Evolutionary conservation across 2,888 invertebrate species (phyloP), one percentile per base, ranked within the genome.

Genomic region (Noctua comes): DNA sequence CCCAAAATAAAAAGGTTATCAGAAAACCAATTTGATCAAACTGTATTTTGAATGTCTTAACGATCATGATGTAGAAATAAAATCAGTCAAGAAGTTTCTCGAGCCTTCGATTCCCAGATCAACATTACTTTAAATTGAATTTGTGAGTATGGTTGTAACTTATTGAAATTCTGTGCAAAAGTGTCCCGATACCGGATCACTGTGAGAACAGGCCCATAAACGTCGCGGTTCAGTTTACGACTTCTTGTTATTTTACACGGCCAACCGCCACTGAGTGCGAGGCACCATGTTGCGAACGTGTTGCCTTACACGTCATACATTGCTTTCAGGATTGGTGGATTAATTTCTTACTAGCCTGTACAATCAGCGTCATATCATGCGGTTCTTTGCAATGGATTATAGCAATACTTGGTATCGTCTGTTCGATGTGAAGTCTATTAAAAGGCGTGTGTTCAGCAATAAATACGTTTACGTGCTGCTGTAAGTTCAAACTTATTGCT

Each of bases 201-300:
- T 93, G 93, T 93, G 94, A 92, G 93, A 94, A 93, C 91, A 89
- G 89, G 89, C 88, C 91, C 91, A 93, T 94, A 94, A 94, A 94
- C 90, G 92, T 91, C 91, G 82, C 82, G 84, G 86, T 86, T 86
- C 86, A 86, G 88, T 95, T 94, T 94, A 95, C 90, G 93, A 93
- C 91, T 93, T 92, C 93, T 91, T 90, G 94, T 94, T 93, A 93
- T 91, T 92, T 89, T 86, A 89, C 90, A 84, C 88, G 88, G 82
- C 86, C 79, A 88, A 64, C 76, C 73, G 66, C 76, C 76, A 85
- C 76, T 31, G 57, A 68, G 77, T 59, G 77, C 78, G 68, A 73
- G 68, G 79, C 43, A 70, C 64, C 84, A 81, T 81, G 80, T 85
- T 66, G 73, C 81, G 86, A 80, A 66, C 48, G 57, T 74, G 57